phyloP scores from a whole-genome alignment of 2,113 vertebrate genomes.

The Rafetus swinhoei region DNA sequence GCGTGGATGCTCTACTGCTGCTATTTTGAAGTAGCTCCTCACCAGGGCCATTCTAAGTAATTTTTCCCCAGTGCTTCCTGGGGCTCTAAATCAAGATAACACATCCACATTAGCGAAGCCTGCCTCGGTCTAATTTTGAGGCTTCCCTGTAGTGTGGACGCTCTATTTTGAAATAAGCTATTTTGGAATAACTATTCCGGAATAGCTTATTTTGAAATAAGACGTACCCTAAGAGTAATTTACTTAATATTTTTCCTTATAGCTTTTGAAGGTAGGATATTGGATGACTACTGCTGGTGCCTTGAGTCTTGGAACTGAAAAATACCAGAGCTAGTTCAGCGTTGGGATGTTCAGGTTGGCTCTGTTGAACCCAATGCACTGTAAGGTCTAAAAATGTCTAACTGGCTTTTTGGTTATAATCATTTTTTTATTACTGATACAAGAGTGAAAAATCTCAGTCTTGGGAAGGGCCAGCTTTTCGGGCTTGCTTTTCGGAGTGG shows the following conservation, averaged over 20 bases:
- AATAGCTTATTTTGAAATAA: no score
- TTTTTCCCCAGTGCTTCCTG: no score
- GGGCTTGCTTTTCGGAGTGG: constrained; percentile 64
- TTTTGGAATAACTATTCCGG: no score
- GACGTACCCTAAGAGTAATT: neutral
- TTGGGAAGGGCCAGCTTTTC: constrained; percentile 32
- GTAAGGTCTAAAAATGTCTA: neutral
- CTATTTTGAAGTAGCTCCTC: no score
- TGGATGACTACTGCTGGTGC: neutral
- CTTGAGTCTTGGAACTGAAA: fast-evolving
- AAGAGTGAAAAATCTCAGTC: neutral
- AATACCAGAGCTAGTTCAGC: neutral
- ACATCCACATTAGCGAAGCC: no score
- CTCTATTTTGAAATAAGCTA: no score
- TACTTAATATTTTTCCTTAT: neutral
- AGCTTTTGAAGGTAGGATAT: neutral
- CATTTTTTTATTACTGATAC: neutral
- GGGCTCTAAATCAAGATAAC: no score
- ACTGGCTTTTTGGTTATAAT: neutral
- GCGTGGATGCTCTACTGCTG: no score
- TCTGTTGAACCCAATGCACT: neutral
- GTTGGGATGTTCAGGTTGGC: neutral
- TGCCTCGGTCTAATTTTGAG: no score
- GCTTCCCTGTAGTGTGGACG: no score
- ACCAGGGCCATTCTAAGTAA: no score